Base-by-base conservation (phyloP, 53 echinoderm and acorn worm genomes). In the Echinometra lucunter region DNA sequence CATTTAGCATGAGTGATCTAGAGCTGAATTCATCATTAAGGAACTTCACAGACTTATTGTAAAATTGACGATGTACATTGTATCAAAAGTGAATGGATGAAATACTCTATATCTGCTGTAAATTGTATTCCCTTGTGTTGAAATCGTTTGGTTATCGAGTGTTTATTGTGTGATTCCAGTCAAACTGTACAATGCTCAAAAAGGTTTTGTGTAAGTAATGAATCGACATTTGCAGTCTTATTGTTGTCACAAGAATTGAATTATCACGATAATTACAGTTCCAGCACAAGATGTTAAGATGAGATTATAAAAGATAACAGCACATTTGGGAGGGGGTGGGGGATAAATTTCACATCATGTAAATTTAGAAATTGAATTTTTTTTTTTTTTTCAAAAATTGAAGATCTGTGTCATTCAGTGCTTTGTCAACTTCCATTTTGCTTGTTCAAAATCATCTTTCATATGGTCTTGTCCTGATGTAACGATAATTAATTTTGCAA, bases 21-120 rank as follows among this genome's bases (percentile, higher is more conserved):
- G n/a, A 58, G 38, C 49, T 42, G 37, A 90, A 34, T 32, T 42
- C 58, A n/a, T n/a, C n/a, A n/a, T 56, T 28, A 32, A 90, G 58
- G 37, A 90, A 90, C 40, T 63, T 58, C 58, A 90, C 57, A 58
- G 58, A 58, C 21, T 27, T 58, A 58, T 90, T 90, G 90, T 90
- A 90, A 35, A 90, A 66, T 66, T 90, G 78, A 78, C 19, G 11
- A 90, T 88, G 88, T 88, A 88, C 57, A 88, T 88, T 56, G 57
- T 88, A 57, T 88, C 88, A 88, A 30, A 88, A 53, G 53, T 88
- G 88, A 88, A 57, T 88, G 27, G 42, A 78, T 78, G 78, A 78
- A 42, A 78, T 78, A 40, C 10, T n/a, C 63, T 21, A 78, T 78
- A 28, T 88, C 32, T 32, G 88, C 88, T 88, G 88, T 88, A 56